phyloP scores from a whole-genome alignment of 1,140 invertebrate species.

The Latrodectus geometricus region DNA sequence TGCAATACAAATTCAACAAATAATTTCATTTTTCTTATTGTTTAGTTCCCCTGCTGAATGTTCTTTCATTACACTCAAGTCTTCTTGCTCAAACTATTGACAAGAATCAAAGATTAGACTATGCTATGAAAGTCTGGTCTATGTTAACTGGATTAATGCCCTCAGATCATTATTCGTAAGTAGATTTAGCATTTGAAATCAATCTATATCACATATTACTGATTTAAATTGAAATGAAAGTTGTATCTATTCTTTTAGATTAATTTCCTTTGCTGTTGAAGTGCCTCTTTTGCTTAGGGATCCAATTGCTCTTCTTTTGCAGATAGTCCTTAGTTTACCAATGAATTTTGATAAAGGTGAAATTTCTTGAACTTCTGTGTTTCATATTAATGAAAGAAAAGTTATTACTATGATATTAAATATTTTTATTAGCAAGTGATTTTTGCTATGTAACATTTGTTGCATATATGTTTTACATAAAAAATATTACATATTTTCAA shows the following conservation, averaged over 20 bases:
- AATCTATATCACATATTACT: not conserved
- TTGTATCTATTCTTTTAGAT: conserved; percentile 62
- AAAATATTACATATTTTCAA: too few species aligned
- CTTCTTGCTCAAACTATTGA: conserved; percentile 30
- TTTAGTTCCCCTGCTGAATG: conserved; percentile 85
- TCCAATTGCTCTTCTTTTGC: conserved; percentile 84
- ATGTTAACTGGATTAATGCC: conserved; percentile 35
- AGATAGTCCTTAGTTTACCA: conserved; percentile 87
- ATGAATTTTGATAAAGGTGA: conserved; percentile 86
- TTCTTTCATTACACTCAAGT: conserved; percentile 74
- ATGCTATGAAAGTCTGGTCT: conserved; percentile 32
- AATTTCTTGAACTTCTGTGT: conserved; percentile 64
- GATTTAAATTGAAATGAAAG: too few species aligned
- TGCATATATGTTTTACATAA: not conserved
- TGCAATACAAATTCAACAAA: too few species aligned
- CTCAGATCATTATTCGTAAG: conserved; percentile 40
- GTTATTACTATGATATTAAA: too few species aligned
- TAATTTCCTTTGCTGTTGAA: conserved; percentile 72
- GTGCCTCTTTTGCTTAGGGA: conserved; percentile 88
- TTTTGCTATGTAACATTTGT: not conserved
- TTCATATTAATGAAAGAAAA: not conserved
- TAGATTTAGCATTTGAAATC: not conserved
- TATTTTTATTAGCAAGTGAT: not conserved
- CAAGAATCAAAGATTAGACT: conserved; percentile 20
- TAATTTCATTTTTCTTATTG: not conserved